Evolutionary conservation across 2,888 invertebrate species (phyloP), one percentile per base, ranked within the genome.

Genomic region (Loripinus fragilis): DNA sequence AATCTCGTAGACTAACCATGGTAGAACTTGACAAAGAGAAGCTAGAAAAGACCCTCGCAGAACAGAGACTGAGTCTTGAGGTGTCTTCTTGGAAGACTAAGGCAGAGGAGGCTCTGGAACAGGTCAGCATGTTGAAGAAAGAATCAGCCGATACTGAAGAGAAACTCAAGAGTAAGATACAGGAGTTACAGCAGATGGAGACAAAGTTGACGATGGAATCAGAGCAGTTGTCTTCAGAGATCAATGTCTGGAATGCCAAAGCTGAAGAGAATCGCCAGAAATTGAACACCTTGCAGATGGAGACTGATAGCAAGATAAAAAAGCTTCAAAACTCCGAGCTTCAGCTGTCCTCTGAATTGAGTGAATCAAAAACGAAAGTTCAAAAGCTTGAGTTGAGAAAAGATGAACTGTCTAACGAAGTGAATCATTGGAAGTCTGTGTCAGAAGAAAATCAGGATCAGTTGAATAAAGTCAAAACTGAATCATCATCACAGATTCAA

Each of bases 1-100:
- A 85, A 45, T 76, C 65, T 25, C 64, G 85, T 41, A 25, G 85
- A 17, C 70, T 74, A 41, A 86, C 86, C 3, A 75, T 86, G 17
- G 71, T 78, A 15, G 77, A 85, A 15, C 67, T 82, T 41, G 86
- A 86, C 65, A 50, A 71, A 2, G 85, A 79, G 52, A 73, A 80
- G 25, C 60, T 70, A 15, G 79, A 81, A 55, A 74, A 79, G 55
- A 76, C 66, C 28, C 65, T 65, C 52, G 28, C 68, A 1, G 81
- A 82, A 41, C 78, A 84, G 23, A 50, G 76, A 8, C 68, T 85
- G 12, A 42, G 41, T 2, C 69, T 20, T 30, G 78, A 79, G 23
- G 68, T 81, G 2, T 60, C 71, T 12, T 72, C 78, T 20, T 71
- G 76, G 69, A 69, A 74, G 30, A 38, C 42, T 38, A 78, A 83